Conservation (phyloP, 2,888 invertebrate species). For the Drepanosiphum platanoidis region DNA sequence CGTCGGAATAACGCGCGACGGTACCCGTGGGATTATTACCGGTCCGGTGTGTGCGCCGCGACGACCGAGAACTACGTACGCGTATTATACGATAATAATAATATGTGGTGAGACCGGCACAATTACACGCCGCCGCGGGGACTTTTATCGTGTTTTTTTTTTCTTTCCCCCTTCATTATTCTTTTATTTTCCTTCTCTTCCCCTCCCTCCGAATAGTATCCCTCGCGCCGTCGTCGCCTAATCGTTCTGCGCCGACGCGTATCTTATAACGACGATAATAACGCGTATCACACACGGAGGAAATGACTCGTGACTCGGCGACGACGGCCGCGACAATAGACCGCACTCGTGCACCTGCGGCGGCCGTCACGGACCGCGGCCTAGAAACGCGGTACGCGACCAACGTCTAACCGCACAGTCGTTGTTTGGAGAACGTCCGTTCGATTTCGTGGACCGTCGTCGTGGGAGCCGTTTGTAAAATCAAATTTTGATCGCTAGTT, state of each 20-base stretch:
- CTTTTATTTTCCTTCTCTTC: neutral
- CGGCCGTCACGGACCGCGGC: neutral
- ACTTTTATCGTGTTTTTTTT: neutral
- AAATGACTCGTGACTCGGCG: slow-evolving; percentile 36
- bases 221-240: neutral
- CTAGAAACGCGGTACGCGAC: neutral
- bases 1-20: neutral
- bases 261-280: neutral
- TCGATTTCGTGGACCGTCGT: too few species aligned
- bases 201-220: neutral
- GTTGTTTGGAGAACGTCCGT: too few species aligned
- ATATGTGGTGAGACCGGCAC: slow-evolving; percentile 5
- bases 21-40: slow-evolving; percentile 29
- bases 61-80: neutral
- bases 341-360: neutral
- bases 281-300: neutral
- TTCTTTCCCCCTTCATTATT: neutral
- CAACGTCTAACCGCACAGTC: too few species aligned
- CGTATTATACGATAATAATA: neutral
- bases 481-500: too few species aligned
- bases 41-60: neutral
- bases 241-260: neutral
- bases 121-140: neutral
- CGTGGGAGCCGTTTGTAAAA: too few species aligned
- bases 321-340: neutral